phyloP scores from a whole-genome alignment of 2,113 vertebrate genomes.

The Myrmecophaga tridactyla region DNA sequence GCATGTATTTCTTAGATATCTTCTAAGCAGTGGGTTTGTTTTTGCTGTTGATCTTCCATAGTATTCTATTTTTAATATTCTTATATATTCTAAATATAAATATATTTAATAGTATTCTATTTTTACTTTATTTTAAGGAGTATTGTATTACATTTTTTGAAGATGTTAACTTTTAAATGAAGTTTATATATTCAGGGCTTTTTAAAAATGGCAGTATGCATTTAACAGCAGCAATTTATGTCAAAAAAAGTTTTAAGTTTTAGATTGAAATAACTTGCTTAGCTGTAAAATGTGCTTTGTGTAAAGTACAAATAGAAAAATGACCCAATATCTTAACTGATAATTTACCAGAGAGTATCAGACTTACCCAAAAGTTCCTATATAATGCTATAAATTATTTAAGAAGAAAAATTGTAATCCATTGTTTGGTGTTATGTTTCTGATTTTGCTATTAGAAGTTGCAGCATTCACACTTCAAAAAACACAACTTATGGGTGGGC shows the following conservation, averaged over 20 bases:
- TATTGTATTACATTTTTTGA: no score
- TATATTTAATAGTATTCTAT: conserved; percentile 62
- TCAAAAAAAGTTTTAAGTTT: conserved; percentile 47
- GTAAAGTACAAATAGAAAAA: conserved; percentile 50
- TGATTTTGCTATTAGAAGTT: background rate
- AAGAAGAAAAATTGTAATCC: no score
- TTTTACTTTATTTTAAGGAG: no score
- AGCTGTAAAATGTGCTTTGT: conserved; percentile 36
- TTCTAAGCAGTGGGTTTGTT: conserved; percentile 66
- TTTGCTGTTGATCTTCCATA: conserved; percentile 76
- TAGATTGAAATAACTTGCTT: conserved; percentile 35
- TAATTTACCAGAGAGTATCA: no score
- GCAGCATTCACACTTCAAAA: background rate
- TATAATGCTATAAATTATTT: no score
- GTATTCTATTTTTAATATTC: conserved; percentile 65
- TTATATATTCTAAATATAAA: no score
- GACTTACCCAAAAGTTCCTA: no score
- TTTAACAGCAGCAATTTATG: conserved; percentile 48
- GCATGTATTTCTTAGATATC: background rate
- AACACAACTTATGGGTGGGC: no score
- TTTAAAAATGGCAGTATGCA: conserved; percentile 69
- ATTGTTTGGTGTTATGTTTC: conserved; percentile 1
- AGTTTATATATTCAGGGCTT: no score
- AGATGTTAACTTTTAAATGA: no score
- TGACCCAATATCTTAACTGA: no score